phyloP scores from a whole-genome alignment of 2,888 invertebrate genomes.

The Pseudococcus longispinus region DNA sequence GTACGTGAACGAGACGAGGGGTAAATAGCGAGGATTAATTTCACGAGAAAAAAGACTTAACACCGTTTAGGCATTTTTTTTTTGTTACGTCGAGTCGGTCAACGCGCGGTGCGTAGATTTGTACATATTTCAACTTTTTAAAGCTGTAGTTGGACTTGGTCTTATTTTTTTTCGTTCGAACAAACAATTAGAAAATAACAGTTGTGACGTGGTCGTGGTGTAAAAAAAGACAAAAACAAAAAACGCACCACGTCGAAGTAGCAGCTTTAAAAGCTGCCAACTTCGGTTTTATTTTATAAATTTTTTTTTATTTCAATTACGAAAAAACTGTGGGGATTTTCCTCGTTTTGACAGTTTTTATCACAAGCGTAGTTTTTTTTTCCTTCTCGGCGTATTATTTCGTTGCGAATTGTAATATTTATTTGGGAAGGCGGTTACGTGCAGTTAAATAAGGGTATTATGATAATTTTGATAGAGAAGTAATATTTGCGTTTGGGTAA shows the following conservation, averaged over 20 bases:
- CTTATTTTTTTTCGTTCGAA: background rate
- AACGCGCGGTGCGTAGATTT: background rate
- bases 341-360: slow-evolving; percentile 26
- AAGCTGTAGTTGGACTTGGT: background rate
- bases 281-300: background rate
- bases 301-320: slow-evolving; percentile 3
- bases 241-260: background rate
- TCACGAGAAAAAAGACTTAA: background rate
- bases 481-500: background rate
- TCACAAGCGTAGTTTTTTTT: background rate
- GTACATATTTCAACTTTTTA: slow-evolving; percentile 3
- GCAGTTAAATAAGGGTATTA: background rate
- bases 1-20: background rate
- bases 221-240: background rate
- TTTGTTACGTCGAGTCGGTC: background rate
- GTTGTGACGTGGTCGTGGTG: slow-evolving; percentile 1
- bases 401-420: background rate
- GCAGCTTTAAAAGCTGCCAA: background rate
- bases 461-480: background rate
- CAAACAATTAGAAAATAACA: slow-evolving; percentile 9
- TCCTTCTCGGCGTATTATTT: background rate
- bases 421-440: background rate
- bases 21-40: background rate
- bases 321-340: background rate
- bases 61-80: background rate